Evolutionary conservation across 2,888 invertebrate species (phyloP), one percentile per base, ranked within the genome.

Genomic region (Troides oblongomaculatus): DNA sequence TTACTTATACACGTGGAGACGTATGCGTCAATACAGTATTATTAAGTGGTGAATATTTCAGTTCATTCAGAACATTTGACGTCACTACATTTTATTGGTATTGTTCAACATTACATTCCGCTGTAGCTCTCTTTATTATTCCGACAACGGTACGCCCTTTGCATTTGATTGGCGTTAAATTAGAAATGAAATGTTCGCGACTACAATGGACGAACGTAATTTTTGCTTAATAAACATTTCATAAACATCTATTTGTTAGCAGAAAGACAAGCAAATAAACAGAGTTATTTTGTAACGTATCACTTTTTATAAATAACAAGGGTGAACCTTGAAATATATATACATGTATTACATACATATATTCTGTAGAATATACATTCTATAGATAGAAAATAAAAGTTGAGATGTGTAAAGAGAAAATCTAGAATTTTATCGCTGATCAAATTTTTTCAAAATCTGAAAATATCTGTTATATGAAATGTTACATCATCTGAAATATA

Each of bases 111-210:
- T 59, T 59, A 59, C 59, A 59, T 59, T 59, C 59, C 30, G 59
- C 25, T 59, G 59, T 59, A 12, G 59, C 30, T 59, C 30, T 59
- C 30, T 23, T 57, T 59, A 23, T 59, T 59, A 59, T 59, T 59
- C 30, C 21, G 59, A 59, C 59, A 59, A 59, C 17, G 30, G 59
- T 30, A 21, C 59, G 57, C 57, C 21, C 30, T 59, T 59, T 57
- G 57, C 23, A 57, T 57, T 57, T 59, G 30, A 59, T 59, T 59
- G 30, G 30, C 30, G 17, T 23, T 21, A 59, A 59, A 59, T 59
- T 59, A 30, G 53, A 53, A 63, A 57, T 57, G 57, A 57, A 57
- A 46, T 18, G n/a, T 63, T 57, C 57, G 53, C 23, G 23, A 63
- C 63, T 62, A 62, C 50, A 50, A 50, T 50, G 50, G 57, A 6